Evolutionary conservation across 2,113 vertebrate genomes (phyloP).

Genomic region (Rhizomys pruinosus): DNA sequence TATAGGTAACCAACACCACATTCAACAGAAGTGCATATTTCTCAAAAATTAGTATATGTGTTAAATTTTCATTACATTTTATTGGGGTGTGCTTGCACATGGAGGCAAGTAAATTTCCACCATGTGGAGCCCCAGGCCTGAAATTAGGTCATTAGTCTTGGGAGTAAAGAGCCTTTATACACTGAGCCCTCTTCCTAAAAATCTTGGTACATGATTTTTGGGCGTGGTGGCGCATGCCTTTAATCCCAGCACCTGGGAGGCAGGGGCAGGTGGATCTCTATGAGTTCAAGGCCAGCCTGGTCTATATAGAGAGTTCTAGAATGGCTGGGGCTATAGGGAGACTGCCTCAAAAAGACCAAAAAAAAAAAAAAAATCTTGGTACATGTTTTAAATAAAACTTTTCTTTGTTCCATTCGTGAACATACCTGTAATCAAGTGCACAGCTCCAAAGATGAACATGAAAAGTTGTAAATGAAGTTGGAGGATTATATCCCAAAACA

Average conservation of each 20-base stretch:
- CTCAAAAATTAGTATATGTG: neutral
- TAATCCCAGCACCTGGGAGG: too few relatives aligned
- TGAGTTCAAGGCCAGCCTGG: too few relatives aligned
- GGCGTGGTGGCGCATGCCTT: too few relatives aligned
- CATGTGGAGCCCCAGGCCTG: neutral
- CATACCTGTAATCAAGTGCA: conserved; percentile 96
- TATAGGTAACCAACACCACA: neutral
- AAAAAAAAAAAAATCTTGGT: too few relatives aligned
- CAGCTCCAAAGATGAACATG: conserved; percentile 98
- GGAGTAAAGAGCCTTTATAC: neutral
- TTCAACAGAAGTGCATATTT: neutral
- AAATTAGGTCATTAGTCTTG: neutral
- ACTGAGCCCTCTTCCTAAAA: too few relatives aligned
- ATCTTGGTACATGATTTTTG: neutral
- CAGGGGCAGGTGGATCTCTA: too few relatives aligned
- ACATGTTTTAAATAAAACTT: neutral
- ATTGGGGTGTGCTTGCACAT: neutral
- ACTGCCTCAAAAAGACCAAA: too few relatives aligned
- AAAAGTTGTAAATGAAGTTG: conserved; percentile 93
- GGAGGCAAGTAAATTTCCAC: too few relatives aligned
- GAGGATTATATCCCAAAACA: conserved; percentile 96
- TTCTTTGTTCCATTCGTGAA: conserved; percentile 31
- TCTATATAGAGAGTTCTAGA: too few relatives aligned
- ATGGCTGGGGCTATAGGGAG: too few relatives aligned
- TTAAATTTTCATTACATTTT: neutral